Evolutionary conservation across 1,140 invertebrate species (phyloP).

Genomic region (Pseudomyrmex gracilis): DNA sequence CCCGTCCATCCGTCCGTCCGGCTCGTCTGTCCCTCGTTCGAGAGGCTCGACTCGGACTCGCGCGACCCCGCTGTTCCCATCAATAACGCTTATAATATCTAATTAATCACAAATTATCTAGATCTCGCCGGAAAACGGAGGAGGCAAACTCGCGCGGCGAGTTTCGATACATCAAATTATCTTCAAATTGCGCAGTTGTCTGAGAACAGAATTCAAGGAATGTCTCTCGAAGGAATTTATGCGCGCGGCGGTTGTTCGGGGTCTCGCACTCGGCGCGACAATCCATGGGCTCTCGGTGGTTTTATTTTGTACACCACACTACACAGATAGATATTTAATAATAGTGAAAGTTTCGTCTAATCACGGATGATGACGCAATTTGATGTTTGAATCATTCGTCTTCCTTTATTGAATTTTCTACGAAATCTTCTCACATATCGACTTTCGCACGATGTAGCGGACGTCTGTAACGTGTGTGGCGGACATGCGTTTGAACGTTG

Average conservation of each 20-base stretch:
- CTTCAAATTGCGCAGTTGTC: neutral
- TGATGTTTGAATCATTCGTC: constrained; percentile 23
- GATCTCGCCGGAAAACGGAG: constrained; percentile 72
- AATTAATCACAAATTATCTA: constrained; percentile 86
- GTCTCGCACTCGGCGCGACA: neutral
- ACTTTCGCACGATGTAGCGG: constrained; percentile 5
- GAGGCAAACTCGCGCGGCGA: constrained; percentile 18
- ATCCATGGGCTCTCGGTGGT: neutral
- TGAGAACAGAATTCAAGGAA: neutral
- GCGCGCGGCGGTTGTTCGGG: too few species aligned
- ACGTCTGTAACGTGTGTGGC: constrained; percentile 12
- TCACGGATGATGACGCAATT: neutral
- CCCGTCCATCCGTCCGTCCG: constrained; percentile 68
- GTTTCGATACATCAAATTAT: constrained; percentile 23
- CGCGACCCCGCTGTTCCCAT: constrained; percentile 81
- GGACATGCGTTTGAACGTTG: constrained; percentile 1
- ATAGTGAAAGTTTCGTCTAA: constrained; percentile 28
- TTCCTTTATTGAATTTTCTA: constrained; percentile 28
- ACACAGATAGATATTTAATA: neutral
- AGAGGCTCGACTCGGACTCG: constrained; percentile 59
- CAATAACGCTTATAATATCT: constrained; percentile 85
- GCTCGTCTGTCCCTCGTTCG: constrained; percentile 54
- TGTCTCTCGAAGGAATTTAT: neutral
- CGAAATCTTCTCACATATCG: constrained; percentile 30
- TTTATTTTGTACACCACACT: neutral